These are phyloP conservation scores for Apotomis turbidana DNA, from an alignment of 2,888 invertebrate species.

Conservation along the genomic window DNA sequence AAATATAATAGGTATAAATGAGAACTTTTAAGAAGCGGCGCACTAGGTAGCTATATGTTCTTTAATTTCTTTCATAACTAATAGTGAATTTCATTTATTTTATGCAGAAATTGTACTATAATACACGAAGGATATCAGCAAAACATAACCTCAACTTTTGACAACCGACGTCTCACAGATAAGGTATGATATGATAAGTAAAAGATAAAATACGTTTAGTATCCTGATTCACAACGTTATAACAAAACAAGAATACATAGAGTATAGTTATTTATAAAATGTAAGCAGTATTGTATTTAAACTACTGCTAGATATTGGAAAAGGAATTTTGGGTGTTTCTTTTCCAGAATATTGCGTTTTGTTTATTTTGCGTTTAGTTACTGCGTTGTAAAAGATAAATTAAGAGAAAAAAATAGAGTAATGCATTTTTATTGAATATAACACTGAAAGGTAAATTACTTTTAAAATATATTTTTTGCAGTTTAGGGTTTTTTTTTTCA, in stretches of 20 bases:
- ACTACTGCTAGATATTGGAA: too few species aligned
- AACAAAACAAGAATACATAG: too few species aligned
- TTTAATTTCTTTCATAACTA: slow-evolving; percentile 9
- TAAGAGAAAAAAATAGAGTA: too few species aligned
- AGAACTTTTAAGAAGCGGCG: neutral
- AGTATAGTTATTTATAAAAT: too few species aligned
- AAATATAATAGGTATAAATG: neutral
- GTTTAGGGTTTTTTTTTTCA: neutral
- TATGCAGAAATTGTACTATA: slow-evolving; percentile 2
- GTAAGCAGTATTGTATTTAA: neutral
- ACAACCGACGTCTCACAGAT: neutral
- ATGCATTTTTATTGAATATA: neutral
- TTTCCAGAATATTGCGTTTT: too few species aligned
- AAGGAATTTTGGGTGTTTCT: too few species aligned
- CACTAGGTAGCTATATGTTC: neutral
- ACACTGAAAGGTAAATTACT: neutral
- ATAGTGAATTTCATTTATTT: neutral
- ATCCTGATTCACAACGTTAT: too few species aligned
- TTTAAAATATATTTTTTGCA: neutral
- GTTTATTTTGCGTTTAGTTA: neutral
- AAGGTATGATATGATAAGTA: neutral
- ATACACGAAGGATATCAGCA: slow-evolving; percentile 7
- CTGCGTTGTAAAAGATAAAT: neutral
- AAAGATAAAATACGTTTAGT: too few species aligned
- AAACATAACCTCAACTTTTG: slow-evolving; percentile 38